These are phyloP conservation scores for Otolemur garnettii DNA, from an alignment of 2,113 vertebrate genomes.

Conservation along the genomic window DNA sequence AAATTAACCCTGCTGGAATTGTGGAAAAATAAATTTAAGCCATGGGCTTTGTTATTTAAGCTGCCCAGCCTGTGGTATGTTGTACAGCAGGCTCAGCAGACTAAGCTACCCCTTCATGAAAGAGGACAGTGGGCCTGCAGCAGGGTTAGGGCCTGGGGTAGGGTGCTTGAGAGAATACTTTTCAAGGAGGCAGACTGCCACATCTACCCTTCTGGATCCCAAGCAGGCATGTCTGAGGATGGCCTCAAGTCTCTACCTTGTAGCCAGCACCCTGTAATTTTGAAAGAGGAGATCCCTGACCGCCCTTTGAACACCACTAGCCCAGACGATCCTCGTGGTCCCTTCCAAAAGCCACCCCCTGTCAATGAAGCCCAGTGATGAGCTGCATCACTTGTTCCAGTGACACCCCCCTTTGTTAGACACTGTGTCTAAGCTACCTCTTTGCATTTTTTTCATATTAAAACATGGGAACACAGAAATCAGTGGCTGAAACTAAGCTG, in stretches of 20 bases:
- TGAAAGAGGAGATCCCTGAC: not conserved
- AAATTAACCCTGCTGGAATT: not conserved
- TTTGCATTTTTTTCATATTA: not conserved
- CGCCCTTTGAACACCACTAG: not conserved
- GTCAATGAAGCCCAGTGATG: not conserved
- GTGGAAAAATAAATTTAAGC: not conserved
- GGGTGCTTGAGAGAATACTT: not conserved
- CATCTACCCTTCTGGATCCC: not conserved
- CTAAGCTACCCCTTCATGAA: not conserved
- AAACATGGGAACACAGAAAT: not conserved
- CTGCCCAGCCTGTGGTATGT: not conserved
- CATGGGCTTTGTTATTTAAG: not conserved
- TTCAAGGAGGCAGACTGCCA: not conserved
- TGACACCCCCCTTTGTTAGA: not conserved
- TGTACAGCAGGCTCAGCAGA: not conserved
- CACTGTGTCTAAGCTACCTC: not conserved
- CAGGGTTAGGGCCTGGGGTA: too few species aligned
- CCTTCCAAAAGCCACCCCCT: not conserved
- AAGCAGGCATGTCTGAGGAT: not conserved
- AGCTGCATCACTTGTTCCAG: not conserved
- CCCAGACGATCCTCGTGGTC: not conserved
- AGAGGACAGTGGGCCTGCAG: not conserved
- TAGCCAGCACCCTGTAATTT: not conserved
- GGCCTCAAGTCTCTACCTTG: not conserved
- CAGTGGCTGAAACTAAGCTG: not conserved